These are phyloP conservation scores for Phytoseiulus persimilis DNA, from an alignment of 2,888 invertebrate species.

Conservation along the genomic window DNA sequence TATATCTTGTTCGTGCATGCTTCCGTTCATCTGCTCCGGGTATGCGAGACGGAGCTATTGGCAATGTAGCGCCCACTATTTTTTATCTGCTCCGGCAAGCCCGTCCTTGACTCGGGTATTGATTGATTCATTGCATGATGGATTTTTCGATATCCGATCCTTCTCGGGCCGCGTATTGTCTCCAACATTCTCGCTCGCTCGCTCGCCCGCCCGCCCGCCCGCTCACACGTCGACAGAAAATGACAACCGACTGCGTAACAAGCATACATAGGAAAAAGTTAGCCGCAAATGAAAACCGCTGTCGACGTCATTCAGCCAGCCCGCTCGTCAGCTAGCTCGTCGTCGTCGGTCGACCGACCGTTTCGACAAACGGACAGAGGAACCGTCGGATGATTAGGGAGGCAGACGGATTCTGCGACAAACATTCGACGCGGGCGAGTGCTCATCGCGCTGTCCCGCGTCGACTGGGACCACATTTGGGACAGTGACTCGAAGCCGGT, in stretches of 20 bases:
- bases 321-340: not conserved
- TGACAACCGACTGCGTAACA: not conserved
- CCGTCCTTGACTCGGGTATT: not conserved
- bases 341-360: not conserved
- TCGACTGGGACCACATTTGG: not conserved
- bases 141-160: constrained; percentile 5
- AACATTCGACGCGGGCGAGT: not conserved
- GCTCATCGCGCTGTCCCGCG: not conserved
- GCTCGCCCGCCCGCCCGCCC: not conserved
- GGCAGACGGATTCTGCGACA: not conserved
- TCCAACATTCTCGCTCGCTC: not conserved
- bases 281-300: not conserved
- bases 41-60: not conserved
- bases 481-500: not conserved
- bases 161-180: not conserved
- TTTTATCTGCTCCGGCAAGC: not conserved
- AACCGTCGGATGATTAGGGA: not conserved
- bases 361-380: too few species aligned
- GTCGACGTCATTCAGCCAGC: not conserved
- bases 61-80: not conserved
- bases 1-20: not conserved
- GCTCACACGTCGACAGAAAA: not conserved
- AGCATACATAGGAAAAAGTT: not conserved
- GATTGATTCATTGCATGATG: constrained; percentile 5
- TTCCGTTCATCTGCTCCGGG: not conserved